phyloP scores from a whole-genome alignment of 30 jellyfish, hydroid and myxozoan species.

The Turritopsis dohrnii region DNA sequence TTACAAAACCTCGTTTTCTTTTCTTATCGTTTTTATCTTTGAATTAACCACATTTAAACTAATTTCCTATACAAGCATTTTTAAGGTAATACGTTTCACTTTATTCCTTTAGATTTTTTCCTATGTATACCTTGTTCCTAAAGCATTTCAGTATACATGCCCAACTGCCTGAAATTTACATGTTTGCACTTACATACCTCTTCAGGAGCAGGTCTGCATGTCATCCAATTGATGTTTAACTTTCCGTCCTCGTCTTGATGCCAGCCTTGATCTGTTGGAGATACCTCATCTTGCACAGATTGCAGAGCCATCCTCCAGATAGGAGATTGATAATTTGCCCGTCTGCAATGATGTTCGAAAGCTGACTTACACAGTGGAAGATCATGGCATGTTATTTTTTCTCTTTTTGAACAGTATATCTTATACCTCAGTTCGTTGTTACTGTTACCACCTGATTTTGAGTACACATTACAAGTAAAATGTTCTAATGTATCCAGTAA shows the following conservation, averaged over 20 bases:
- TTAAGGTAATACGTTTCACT: no score
- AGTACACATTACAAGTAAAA: slow-evolving; percentile 39
- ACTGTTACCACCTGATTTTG: slow-evolving; percentile 16
- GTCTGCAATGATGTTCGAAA: slow-evolving; percentile 30
- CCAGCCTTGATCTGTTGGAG: slow-evolving; percentile 18
- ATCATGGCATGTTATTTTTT: slow-evolving; percentile 24
- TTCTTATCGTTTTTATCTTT: no score
- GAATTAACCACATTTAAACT: no score
- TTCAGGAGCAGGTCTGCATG: slow-evolving; percentile 49
- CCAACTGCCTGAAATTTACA: no score
- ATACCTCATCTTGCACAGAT: background rate
- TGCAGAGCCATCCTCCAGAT: slow-evolving; percentile 37
- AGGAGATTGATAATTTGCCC: slow-evolving; percentile 38
- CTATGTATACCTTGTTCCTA: no score
- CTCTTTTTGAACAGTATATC: slow-evolving; percentile 42
- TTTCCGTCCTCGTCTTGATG: background rate
- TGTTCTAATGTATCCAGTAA: slow-evolving; percentile 11
- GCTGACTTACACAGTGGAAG: slow-evolving; percentile 46
- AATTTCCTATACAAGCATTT: no score
- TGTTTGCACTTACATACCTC: no score
- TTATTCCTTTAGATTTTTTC: no score
- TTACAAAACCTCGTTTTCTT: no score
- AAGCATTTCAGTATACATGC: no score
- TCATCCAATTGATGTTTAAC: slow-evolving; percentile 41
- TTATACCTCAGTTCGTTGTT: slow-evolving; percentile 48